Percentiles rank a stretch among this genome's conserved stretches.
Conservation (phyloP, 2,797 vertebrate species). For the Sternarchorhynchus goeldii region DNA sequence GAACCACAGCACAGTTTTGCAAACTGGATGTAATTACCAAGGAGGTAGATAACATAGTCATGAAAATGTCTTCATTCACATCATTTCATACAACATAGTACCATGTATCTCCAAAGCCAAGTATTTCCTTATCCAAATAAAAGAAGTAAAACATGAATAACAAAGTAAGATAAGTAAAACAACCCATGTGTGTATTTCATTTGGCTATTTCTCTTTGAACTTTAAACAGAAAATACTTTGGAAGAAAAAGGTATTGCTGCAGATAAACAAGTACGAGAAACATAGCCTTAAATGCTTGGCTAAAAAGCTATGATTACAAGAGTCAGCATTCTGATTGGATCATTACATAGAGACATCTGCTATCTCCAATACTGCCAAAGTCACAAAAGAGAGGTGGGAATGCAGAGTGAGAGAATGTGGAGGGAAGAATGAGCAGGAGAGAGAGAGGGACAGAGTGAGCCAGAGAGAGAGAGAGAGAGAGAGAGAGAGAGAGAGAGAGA, state of each 20-base stretch:
- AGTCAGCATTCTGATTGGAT: not conserved
- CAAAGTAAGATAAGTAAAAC: not conserved
- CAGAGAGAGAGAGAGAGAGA: not conserved
- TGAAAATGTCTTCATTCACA: not conserved
- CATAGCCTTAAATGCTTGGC: not conserved
- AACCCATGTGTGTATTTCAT: not conserved
- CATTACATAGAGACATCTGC: not conserved
- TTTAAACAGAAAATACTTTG: not conserved
- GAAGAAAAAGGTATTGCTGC: not conserved
- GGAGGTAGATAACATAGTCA: not conserved
- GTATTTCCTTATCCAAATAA: not conserved
- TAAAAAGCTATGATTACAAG: not conserved
- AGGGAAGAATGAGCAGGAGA: not conserved
- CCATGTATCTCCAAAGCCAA: no score
- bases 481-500: not conserved
- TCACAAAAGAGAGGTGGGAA: not conserved
- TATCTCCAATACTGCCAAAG: not conserved
- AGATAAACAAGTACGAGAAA: not conserved
- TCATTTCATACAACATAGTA: not conserved
- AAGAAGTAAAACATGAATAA: not conserved
- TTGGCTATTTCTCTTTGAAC: not conserved
- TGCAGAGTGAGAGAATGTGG: not conserved
- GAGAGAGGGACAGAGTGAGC: not conserved
- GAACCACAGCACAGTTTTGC: not conserved
- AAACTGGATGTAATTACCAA: conserved; percentile 14